These are phyloP conservation scores for Cynopterus brachyotis DNA, from an alignment of 2,113 vertebrate genomes.

Conservation along the genomic window DNA sequence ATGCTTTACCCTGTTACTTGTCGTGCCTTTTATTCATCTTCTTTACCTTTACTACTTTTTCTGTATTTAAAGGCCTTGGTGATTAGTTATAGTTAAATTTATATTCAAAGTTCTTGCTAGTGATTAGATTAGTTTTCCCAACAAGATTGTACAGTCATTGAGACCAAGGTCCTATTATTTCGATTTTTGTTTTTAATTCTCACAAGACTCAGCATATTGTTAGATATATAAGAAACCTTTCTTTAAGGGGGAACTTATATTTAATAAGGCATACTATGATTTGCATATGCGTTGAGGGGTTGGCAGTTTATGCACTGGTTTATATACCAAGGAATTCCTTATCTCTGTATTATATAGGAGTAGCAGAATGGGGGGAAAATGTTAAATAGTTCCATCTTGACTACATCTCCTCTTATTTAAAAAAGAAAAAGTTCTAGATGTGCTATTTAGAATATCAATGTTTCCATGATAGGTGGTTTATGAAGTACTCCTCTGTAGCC, in stretches of 20 bases:
- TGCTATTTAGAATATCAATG: not conserved
- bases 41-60: not conserved
- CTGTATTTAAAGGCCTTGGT: not conserved
- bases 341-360: not conserved
- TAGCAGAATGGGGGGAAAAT: not conserved
- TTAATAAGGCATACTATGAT: not conserved
- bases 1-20: not conserved
- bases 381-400: not conserved
- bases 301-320: not conserved
- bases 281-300: not conserved
- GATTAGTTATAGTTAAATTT: not conserved
- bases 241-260: not conserved
- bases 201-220: not conserved
- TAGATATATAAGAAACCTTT: not conserved
- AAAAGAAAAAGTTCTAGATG: not conserved
- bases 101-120: slow-evolving; percentile 12
- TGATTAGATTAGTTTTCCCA: slow-evolving; percentile 25
- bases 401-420: not conserved
- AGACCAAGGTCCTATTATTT: not conserved
- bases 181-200: slow-evolving; percentile 48
- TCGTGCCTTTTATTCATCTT: slow-evolving; percentile 14
- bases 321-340: slow-evolving; percentile 26
- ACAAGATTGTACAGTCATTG: not conserved
- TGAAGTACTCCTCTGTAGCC: not conserved
- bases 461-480: not conserved